Percentiles rank a stretch among this genome's conserved stretches.
phyloP scores from a whole-genome alignment of 2,113 vertebrate species.

The Albula glossodonta region DNA sequence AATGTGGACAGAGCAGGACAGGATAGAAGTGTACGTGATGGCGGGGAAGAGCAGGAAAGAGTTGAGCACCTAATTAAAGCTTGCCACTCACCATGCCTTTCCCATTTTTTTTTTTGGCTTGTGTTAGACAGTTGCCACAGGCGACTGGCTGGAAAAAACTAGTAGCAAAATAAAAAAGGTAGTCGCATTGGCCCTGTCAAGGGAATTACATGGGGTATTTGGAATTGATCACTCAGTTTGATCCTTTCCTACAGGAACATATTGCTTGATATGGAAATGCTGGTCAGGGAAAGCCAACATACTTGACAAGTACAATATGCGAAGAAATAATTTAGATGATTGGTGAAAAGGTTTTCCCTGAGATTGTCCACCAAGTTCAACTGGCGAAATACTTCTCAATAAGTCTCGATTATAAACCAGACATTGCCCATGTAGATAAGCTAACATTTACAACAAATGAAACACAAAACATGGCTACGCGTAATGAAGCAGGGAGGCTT shows the following conservation, averaged over 20 bases:
- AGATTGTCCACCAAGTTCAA: constrained; percentile 16
- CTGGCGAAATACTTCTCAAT: constrained; percentile 30
- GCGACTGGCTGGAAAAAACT: too few species aligned
- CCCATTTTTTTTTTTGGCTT: too few species aligned
- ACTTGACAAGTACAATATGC: not conserved
- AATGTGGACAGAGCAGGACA: too few species aligned
- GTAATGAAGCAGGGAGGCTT: too few species aligned
- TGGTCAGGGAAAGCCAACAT: constrained; percentile 16
- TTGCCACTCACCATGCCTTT: too few species aligned
- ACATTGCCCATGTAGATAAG: constrained; percentile 31
- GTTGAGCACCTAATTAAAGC: too few species aligned
- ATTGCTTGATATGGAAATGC: constrained; percentile 26
- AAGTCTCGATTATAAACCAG: constrained; percentile 27
- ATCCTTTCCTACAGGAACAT: constrained; percentile 26
- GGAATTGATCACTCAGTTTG: constrained; percentile 28
- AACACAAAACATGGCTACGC: too few species aligned
- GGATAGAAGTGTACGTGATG: too few species aligned
- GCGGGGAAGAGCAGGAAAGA: too few species aligned
- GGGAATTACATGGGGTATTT: not conserved
- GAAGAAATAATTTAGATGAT: constrained; percentile 22
- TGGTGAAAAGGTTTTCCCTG: constrained; percentile 20
- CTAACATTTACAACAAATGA: constrained; percentile 17
- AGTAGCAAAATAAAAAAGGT: too few species aligned
- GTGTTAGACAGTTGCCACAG: too few species aligned
- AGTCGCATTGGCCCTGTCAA: not conserved